Conservation (phyloP, 2,113 vertebrate genomes). For the Odontesthes bonariensis region DNA sequence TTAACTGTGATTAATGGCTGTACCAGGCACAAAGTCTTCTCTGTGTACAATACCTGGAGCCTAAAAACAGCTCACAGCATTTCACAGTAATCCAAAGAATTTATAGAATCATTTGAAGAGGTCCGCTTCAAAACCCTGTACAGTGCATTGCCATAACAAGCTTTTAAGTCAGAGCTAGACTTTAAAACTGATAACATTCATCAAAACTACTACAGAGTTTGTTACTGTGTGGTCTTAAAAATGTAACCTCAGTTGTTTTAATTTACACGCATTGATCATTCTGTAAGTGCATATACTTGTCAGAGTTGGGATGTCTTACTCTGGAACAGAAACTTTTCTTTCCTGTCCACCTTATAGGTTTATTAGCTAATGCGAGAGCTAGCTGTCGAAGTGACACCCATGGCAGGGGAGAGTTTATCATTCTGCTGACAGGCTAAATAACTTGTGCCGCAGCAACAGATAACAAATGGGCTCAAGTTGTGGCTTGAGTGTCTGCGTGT, state of each 20-base stretch:
- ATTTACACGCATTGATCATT: conserved; percentile 55
- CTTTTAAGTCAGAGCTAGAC: conserved; percentile 4
- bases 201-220: neutral
- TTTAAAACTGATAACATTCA: conserved; percentile 30
- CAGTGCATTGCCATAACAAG: conserved; percentile 3
- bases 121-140: neutral
- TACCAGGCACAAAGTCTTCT: conserved; percentile 60
- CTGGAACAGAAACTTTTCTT: conserved; percentile 45
- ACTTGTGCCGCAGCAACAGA: conserved; percentile 79
- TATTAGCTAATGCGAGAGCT: conserved; percentile 66
- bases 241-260: conserved; percentile 30
- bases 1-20: conserved; percentile 73
- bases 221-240: neutral
- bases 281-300: conserved; percentile 29
- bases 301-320: conserved; percentile 50
- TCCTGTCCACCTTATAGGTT: conserved; percentile 55
- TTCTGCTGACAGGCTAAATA: conserved; percentile 84
- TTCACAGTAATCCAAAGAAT: conserved; percentile 50
- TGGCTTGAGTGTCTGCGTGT: conserved; percentile 71
- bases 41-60: conserved; percentile 66
- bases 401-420: conserved; percentile 79
- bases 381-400: conserved; percentile 68
- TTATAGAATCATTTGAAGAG: conserved; percentile 47
- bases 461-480: conserved; percentile 81
- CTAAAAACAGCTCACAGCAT: conserved; percentile 38